Evolutionary conservation across 2,797 vertebrate species (phyloP).

Genomic region (Catostomus latipinnis): DNA sequence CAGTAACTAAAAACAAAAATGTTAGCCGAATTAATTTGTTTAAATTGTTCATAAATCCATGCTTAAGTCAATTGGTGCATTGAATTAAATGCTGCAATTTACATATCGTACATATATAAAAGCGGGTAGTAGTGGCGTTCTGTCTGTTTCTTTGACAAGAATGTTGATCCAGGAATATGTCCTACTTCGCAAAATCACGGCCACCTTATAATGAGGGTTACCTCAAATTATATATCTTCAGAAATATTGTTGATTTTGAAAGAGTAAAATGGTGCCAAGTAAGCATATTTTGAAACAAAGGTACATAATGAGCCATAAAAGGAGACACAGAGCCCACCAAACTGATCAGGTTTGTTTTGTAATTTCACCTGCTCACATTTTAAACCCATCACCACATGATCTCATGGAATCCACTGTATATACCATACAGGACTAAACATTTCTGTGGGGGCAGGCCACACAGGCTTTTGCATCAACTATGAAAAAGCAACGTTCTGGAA

Average conservation of each 20-base stretch:
- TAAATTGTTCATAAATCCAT: too few species aligned
- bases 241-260: neutral
- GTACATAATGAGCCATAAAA: neutral
- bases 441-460: slow-evolving; percentile 70
- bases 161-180: too few species aligned
- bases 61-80: too few species aligned
- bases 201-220: slow-evolving; percentile 7
- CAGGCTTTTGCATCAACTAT: slow-evolving; percentile 58
- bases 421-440: slow-evolving; percentile 34
- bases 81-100: too few species aligned
- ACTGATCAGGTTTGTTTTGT: neutral
- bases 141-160: too few species aligned
- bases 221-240: neutral
- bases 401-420: slow-evolving; percentile 18
- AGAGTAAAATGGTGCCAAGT: neutral
- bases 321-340: neutral
- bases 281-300: slow-evolving; percentile 1
- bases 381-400: slow-evolving; percentile 40
- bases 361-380: slow-evolving; percentile 55
- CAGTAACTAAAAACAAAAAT: too few species aligned
- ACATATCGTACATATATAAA: too few species aligned
- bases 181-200: neutral
- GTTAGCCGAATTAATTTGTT: too few species aligned
- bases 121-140: too few species aligned
- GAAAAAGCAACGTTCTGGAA: slow-evolving; percentile 68